Evolutionary conservation across 2,888 invertebrate species (phyloP), one percentile per base, ranked within the genome.

Genomic region (Halictus quadricinctus): DNA sequence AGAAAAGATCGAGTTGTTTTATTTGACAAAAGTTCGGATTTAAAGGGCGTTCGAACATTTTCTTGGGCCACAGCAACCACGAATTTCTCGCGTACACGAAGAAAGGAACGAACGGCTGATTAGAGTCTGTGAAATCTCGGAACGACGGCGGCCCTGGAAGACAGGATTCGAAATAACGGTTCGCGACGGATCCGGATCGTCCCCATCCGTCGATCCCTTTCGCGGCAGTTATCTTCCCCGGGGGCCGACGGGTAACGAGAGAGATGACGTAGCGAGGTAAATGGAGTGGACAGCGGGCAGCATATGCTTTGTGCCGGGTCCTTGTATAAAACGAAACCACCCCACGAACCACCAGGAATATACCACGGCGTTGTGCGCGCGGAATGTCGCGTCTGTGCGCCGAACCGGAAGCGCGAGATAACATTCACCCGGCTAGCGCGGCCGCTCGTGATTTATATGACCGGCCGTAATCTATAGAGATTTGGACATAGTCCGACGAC

Each of bases 251-350:
- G 41, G 81, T 83, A 88, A 83, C 89, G 86, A 82, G 85, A 83
- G 88, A 83, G 88, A 91, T 92, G 93, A 93, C 90, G 91, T 89
- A 90, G 91, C 93, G 88, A 91, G 92, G 94, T 94, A 94, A 94
- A 94, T 94, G 94, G 94, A 93, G 94, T 94, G 94, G 94, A 94
- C 94, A 94, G 93, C 94, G 94, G 94, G 90, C 94, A 92, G 94
- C 94, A 94, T 94, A 94, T 94, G 94, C 93, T 93, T 89, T 90
- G 92, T 88, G 90, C 89, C 36, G 78, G 85, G 85, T 88, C 79
- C 83, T 73, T 73, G 80, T 84, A 86, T 83, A 88, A 86, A 90
- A 85, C 91, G 90, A 85, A 79, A 86, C 83, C 81, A 83, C 87
- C 87, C 90, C 83, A 80, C 74, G 81, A 18, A 18, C 21, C n/a